Evolutionary conservation across 2,888 invertebrate genomes (phyloP).

Genomic region (Meteorus colon): DNA sequence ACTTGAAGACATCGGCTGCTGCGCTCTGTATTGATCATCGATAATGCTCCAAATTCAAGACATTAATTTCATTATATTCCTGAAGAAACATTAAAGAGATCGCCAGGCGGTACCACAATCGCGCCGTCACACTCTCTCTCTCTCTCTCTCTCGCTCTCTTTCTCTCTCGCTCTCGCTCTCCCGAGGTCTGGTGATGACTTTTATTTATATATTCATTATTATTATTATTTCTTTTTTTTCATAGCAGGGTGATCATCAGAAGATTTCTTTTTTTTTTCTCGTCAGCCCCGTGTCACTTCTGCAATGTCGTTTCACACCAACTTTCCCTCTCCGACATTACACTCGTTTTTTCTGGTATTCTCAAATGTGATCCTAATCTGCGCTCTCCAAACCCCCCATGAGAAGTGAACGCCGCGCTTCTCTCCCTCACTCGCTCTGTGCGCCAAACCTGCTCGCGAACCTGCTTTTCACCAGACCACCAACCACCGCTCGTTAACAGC

Average conservation of each 20-base stretch:
- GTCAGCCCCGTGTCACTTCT: not conserved
- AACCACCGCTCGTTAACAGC: constrained; percentile 65
- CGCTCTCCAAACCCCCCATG: constrained; percentile 37
- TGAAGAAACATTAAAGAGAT: constrained; percentile 26
- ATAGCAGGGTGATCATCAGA: constrained; percentile 5
- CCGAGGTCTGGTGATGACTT: constrained; percentile 25
- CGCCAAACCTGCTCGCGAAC: constrained; percentile 52
- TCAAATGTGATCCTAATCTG: constrained; percentile 6
- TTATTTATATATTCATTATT: not conserved
- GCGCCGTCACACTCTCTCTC: constrained; percentile 34
- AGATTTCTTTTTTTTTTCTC: constrained; percentile 12
- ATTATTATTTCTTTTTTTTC: not conserved
- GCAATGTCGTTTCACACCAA: not conserved
- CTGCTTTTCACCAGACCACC: constrained; percentile 65
- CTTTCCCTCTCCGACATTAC: not conserved
- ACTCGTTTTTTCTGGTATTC: constrained; percentile 5
- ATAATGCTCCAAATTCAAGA: constrained; percentile 25
- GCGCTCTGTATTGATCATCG: constrained; percentile 20
- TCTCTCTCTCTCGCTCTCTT: not conserved
- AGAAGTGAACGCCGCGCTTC: constrained; percentile 54
- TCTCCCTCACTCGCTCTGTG: constrained; percentile 43
- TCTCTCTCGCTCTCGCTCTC: not conserved
- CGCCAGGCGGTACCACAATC: constrained; percentile 22
- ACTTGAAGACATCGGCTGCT: constrained; percentile 6
- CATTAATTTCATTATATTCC: too few relatives aligned